Evolutionary conservation across 2,797 vertebrate genomes (phyloP), one percentile per base, ranked within the genome.

Genomic region (Astyanax mexicanus): DNA sequence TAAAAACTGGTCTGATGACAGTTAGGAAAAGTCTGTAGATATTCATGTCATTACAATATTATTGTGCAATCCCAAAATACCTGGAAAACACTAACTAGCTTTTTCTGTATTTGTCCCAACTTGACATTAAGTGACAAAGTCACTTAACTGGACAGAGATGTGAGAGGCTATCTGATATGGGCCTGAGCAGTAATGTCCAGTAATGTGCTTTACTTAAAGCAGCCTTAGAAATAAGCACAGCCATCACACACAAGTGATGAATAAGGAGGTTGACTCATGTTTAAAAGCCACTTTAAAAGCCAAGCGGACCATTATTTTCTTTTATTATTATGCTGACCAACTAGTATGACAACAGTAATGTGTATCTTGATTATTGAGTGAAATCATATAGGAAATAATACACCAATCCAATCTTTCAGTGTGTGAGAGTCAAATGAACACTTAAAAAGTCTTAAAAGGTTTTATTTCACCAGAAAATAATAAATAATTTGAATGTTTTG

Each of bases 151-250:
- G 15, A 29, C 35, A 12, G 4, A 68, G 45, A 42, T 19, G n/a
- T 29, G 38, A 45, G 74, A 54, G 23, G n/a, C 51, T 65, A n/a
- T 11, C n/a, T 32, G 29, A n/a, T n/a, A n/a, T n/a, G n/a, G n/a
- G n/a, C n/a, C n/a, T n/a, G n/a, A n/a, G n/a, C 38, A 32, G 19
- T 4, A 32, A 42, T 15, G 17, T 52, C 11, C 32, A 73, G 9
- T 27, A 62, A 51, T 49, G 58, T 47, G 15, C 45, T 17, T 32
- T 6, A n/a, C 25, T 15, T 29, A 66, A 66, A 13, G 27, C 52
- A 42, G 60, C n/a, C n/a, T n/a, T n/a, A n/a, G n/a, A n/a, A n/a
- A 64, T 42, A 29, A 73, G 12, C 23, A 29, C 23, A 25, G 72
- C 4, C 19, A 35, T 25, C 55, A 25, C 29, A 21, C n/a, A n/a